phyloP scores from a whole-genome alignment of 30 jellyfish, hydroid and myxozoan genomes.

The Haliclystus octoradiatus region DNA sequence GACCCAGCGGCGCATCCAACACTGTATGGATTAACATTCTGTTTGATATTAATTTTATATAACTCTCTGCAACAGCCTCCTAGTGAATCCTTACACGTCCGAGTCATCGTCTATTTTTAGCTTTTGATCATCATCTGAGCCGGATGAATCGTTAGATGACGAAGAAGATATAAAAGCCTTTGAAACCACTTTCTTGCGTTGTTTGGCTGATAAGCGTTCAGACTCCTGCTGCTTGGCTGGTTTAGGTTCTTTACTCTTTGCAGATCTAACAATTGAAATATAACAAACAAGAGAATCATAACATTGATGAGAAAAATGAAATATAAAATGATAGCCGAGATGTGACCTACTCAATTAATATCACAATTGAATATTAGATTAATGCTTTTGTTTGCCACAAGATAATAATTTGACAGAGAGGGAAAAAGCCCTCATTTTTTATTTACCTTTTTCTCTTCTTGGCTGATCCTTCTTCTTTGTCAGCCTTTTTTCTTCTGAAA shows the following conservation, averaged over 20 bases:
- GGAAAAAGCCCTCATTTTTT: too few species aligned
- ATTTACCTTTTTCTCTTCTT: conserved; percentile 21
- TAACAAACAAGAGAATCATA: neutral
- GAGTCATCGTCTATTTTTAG: neutral
- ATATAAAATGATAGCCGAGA: too few species aligned
- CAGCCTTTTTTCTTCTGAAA: conserved; percentile 23
- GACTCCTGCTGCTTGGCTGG: conserved; percentile 41
- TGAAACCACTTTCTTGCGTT: conserved; percentile 74
- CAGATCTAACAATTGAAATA: neutral
- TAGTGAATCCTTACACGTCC: too few species aligned
- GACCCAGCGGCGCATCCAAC: too few species aligned
- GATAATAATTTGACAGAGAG: too few species aligned
- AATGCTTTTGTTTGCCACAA: neutral
- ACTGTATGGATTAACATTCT: too few species aligned
- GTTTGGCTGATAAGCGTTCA: conserved; percentile 79
- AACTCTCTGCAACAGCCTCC: too few species aligned
- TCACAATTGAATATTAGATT: neutral
- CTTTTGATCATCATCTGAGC: conserved; percentile 31
- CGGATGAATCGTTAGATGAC: conserved; percentile 72
- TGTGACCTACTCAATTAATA: neutral
- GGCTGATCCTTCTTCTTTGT: conserved; percentile 13
- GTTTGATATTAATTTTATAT: too few species aligned
- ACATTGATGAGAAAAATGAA: neutral
- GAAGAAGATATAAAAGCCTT: conserved; percentile 84
- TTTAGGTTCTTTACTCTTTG: conserved; percentile 8